phyloP scores from a whole-genome alignment of 2,113 vertebrate genomes.

The Archilochus colubris region DNA sequence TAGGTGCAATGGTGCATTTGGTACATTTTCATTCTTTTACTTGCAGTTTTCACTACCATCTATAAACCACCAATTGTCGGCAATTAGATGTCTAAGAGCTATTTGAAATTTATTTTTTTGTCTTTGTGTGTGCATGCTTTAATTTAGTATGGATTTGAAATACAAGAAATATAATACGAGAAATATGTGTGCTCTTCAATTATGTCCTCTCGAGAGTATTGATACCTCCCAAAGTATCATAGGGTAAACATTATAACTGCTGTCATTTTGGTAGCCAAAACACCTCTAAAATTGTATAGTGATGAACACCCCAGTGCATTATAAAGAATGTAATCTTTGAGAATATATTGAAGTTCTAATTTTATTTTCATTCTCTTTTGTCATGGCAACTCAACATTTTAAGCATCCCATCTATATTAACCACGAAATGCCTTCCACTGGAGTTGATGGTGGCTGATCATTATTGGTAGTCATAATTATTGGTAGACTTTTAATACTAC shows the following conservation, averaged over 20 bases:
- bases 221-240: neutral
- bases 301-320: neutral
- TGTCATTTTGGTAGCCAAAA: neutral
- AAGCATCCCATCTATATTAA: neutral
- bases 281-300: neutral
- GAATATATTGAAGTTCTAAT: neutral
- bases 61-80: neutral
- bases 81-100: neutral
- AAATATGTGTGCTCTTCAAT: neutral
- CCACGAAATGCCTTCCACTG: neutral
- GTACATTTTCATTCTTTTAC: neutral
- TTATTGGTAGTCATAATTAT: neutral
- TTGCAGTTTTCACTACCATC: neutral
- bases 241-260: neutral
- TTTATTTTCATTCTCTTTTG: neutral
- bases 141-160: conserved; percentile 17
- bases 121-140: neutral
- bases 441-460: neutral
- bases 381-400: neutral
- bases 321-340: neutral
- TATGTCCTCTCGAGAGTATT: neutral
- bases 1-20: too few relatives aligned
- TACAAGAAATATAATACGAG: neutral
- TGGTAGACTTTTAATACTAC: neutral
- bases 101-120: neutral